Base-by-base conservation (phyloP, 2,888 invertebrate species). In the Meteorus cinctellus region DNA sequence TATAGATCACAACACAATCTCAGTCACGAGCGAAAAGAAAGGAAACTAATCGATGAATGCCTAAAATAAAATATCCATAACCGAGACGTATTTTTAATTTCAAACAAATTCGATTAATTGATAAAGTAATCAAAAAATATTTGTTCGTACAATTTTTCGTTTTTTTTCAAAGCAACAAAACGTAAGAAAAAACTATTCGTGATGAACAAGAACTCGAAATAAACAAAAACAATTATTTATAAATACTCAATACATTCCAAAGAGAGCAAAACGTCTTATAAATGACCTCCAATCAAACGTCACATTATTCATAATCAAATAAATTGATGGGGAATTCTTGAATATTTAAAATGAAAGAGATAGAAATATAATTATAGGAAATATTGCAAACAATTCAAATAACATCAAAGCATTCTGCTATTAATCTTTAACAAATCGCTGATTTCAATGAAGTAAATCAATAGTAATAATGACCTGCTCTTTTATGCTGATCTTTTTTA, bases 181-280 rank as follows among this genome's bases (percentile, higher is more conserved):
- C 41, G 12, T n/a, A 41, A 24, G 16, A 16, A 2, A 68, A 68
- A 68, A 67, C 6, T 24, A 41, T n/a, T n/a, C 24, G 24, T 34
- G 34, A 34, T 6, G 34, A 2, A 34, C 4, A 34, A 34, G 8
- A 34, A 34, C 34, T 34, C 2, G 2, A 34, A 0, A 34, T 4
- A 45, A 41, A 67, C 12, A 24, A 36, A 48, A 31, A 48, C 2
- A 45, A 48, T 45, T 55, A 68, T n/a, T 29, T 19, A 55, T 19
- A 24, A 6, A 41, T 66, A 66, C 66, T 69, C 24, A 55, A 69
- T 8, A 69, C 55, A 69, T 69, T 69, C 68, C 68, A 48, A 14
- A 27, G 70, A 79, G 67, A 78, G 79, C 80, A 74, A 73, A 76
- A 77, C 77, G 77, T 80, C 79, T 78, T 71, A 74, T 78, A 62